These are phyloP conservation scores for Lasius fuliginosus DNA, from an alignment of 2,888 invertebrate species.

Conservation along the genomic window DNA sequence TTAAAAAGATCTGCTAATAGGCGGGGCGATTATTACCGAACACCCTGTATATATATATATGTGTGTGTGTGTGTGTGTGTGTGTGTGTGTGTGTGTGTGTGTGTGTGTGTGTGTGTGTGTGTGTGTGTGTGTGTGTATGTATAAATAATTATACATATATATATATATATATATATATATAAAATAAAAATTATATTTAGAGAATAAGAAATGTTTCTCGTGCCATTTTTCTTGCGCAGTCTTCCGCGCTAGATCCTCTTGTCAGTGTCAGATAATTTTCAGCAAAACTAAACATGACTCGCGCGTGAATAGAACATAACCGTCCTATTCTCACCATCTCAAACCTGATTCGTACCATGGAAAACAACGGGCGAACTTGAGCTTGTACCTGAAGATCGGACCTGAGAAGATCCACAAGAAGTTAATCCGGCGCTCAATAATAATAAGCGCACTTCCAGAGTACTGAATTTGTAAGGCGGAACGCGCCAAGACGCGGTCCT, in stretches of 20 bases:
- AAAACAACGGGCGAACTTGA: conserved; percentile 48
- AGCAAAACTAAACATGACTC: conserved; percentile 27
- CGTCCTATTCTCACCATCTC: conserved; percentile 31
- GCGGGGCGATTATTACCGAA: no score
- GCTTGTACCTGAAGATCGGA: conserved; percentile 36
- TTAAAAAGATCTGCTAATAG: no score
- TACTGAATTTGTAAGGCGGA: conserved; percentile 76
- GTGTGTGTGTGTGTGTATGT: no score
- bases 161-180: no score
- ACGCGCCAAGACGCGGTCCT: conserved; percentile 60
- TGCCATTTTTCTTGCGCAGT: no score
- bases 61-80: no score
- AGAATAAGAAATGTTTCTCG: no score
- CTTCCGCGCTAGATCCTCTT: neutral
- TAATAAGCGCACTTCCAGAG: conserved; percentile 77
- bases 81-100: no score
- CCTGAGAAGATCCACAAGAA: conserved; percentile 65
- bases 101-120: no score
- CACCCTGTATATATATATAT: no score
- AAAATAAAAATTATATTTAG: no score
- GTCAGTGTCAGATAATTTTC: conserved; percentile 24
- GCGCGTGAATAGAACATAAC: conserved; percentile 39
- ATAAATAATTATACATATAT: no score
- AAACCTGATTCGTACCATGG: conserved; percentile 26
- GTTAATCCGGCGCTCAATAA: conserved; percentile 78